phyloP scores from a whole-genome alignment of 2,113 vertebrate genomes.

The Pagrus major region DNA sequence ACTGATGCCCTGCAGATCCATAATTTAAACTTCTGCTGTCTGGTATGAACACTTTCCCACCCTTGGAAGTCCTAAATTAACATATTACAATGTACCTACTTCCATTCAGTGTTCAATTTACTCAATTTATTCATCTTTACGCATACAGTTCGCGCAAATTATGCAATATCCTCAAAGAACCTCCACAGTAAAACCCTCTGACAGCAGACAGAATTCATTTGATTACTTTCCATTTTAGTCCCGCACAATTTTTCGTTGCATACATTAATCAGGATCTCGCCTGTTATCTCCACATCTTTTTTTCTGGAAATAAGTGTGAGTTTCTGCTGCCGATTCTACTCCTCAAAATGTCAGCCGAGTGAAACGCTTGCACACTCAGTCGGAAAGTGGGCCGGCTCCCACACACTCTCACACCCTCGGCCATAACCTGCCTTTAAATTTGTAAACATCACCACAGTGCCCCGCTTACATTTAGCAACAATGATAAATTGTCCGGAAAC shows the following conservation, averaged over 20 bases:
- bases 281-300: neutral
- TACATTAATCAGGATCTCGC: neutral
- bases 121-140: neutral
- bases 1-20: neutral
- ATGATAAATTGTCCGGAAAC: conserved; percentile 72
- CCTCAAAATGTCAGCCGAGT: conserved; percentile 6
- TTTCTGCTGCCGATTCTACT: neutral
- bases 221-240: neutral
- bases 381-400: neutral
- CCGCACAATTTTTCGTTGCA: neutral
- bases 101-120: conserved; percentile 3
- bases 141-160: neutral
- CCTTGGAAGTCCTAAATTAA: neutral
- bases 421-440: conserved; percentile 49
- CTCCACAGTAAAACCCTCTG: neutral
- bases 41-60: neutral
- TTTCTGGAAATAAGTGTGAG: neutral
- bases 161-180: neutral
- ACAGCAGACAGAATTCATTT: neutral
- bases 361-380: neutral
- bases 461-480: conserved; percentile 62
- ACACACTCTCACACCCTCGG: neutral
- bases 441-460: conserved; percentile 49
- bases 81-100: neutral
- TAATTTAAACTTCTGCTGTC: neutral